Evolutionary conservation across 1,140 invertebrate genomes (phyloP).

Genomic region (Sinella curviseta): DNA sequence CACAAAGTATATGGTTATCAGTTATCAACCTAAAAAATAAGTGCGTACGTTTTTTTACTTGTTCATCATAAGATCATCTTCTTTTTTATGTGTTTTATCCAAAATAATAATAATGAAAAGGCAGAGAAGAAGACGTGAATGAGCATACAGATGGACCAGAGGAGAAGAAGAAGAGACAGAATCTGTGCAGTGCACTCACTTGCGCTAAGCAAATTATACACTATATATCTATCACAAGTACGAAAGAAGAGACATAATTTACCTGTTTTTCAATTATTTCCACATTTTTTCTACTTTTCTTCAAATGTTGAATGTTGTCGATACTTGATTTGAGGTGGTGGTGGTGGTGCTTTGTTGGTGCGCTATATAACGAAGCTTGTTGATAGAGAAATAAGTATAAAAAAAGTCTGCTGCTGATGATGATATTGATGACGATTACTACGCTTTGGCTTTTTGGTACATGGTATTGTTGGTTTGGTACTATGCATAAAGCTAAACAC

Average conservation of each 20-base stretch:
- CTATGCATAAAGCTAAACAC: not conserved
- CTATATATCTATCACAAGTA: not conserved
- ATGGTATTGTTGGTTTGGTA: not conserved
- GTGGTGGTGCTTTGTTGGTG: no score
- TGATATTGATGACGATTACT: no score
- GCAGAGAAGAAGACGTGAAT: not conserved
- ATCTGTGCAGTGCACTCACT: not conserved
- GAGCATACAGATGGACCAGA: no score
- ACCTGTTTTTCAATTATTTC: slow-evolving; percentile 22
- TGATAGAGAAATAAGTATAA: not conserved
- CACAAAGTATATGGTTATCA: not conserved
- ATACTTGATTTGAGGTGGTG: slow-evolving; percentile 6
- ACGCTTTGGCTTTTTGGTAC: no score
- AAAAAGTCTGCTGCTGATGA: no score
- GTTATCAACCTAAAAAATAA: no score
- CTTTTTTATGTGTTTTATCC: not conserved
- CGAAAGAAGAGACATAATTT: not conserved
- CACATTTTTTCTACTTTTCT: slow-evolving; percentile 10
- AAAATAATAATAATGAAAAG: not conserved
- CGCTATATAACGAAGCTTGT: not conserved
- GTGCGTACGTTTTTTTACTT: no score
- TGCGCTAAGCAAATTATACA: not conserved
- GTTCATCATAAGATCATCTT: no score
- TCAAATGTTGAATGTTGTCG: not conserved
- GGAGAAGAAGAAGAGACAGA: no score